Percentiles rank a stretch among this genome's conserved stretches.
Evolutionary conservation across 2,797 vertebrate genomes (phyloP).

Genomic region (Rhynchonycteris naso): DNA sequence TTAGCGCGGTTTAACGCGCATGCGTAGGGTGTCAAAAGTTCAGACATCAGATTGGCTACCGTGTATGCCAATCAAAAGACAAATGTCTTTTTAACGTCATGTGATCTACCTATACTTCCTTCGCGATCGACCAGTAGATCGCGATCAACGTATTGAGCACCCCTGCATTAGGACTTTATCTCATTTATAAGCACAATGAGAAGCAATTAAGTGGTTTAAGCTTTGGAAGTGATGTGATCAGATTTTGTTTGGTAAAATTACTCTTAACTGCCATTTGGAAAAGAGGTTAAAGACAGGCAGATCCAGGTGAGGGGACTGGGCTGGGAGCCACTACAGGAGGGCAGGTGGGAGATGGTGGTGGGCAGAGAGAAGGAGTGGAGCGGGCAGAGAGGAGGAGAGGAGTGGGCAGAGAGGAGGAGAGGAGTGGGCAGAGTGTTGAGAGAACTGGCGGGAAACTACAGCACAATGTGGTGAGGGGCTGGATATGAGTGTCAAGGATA

Average conservation of each 20-base stretch:
- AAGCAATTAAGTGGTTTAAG: neutral
- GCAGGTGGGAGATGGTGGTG: neutral
- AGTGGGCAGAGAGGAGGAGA: neutral
- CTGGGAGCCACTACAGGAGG: neutral
- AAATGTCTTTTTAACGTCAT: no score
- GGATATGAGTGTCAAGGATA: neutral
- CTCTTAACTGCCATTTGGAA: neutral
- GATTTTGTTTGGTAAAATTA: neutral
- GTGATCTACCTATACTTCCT: no score
- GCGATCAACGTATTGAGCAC: no score
- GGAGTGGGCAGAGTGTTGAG: neutral
- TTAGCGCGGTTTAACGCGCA: no score
- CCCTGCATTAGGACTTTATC: neutral
- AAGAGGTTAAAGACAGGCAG: neutral
- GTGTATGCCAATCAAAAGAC: no score
- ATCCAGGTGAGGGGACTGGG: neutral
- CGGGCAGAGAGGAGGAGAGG: no score
- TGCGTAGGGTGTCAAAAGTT: no score
- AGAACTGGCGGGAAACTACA: neutral
- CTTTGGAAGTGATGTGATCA: neutral
- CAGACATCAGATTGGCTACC: no score
- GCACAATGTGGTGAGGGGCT: neutral
- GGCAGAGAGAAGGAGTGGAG: neutral
- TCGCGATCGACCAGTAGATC: no score
- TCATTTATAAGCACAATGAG: neutral